These are phyloP conservation scores for Atrichornis clamosus DNA, from an alignment of 2,113 vertebrate genomes.

Conservation along the genomic window DNA sequence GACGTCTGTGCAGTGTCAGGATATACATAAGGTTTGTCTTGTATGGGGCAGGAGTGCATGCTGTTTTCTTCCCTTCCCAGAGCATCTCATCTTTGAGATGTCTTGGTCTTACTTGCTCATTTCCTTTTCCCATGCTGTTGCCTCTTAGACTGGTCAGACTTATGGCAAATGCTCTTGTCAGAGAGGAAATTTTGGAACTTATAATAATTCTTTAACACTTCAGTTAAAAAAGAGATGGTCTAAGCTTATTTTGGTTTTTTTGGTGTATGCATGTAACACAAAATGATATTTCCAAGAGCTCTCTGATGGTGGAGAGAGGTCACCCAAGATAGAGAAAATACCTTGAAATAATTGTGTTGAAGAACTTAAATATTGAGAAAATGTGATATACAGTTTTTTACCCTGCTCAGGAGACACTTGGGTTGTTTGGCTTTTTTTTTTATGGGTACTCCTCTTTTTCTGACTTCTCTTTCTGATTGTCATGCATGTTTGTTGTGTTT, in stretches of 20 bases:
- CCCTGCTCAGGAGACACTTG: neutral
- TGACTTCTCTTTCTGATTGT: neutral
- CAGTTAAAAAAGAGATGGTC: neutral
- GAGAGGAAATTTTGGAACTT: neutral
- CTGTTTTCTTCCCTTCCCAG: neutral
- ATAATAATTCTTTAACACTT: neutral
- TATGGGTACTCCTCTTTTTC: neutral
- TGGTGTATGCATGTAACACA: neutral
- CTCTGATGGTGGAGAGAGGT: neutral
- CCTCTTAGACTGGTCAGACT: neutral
- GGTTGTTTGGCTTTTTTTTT: neutral
- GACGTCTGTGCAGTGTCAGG: neutral
- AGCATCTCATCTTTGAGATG: neutral
- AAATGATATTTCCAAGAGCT: neutral
- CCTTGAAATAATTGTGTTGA: neutral
- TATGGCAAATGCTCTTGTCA: neutral
- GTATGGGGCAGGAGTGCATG: accelerated
- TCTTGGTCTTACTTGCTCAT: neutral
- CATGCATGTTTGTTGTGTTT: neutral
- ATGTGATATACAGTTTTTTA: neutral
- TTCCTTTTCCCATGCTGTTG: neutral
- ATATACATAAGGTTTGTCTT: neutral
- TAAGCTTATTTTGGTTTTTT: neutral
- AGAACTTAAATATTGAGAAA: neutral
- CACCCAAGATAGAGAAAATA: accelerated